phyloP scores from a whole-genome alignment of 2,113 vertebrate species.

The Pipra filicauda region DNA sequence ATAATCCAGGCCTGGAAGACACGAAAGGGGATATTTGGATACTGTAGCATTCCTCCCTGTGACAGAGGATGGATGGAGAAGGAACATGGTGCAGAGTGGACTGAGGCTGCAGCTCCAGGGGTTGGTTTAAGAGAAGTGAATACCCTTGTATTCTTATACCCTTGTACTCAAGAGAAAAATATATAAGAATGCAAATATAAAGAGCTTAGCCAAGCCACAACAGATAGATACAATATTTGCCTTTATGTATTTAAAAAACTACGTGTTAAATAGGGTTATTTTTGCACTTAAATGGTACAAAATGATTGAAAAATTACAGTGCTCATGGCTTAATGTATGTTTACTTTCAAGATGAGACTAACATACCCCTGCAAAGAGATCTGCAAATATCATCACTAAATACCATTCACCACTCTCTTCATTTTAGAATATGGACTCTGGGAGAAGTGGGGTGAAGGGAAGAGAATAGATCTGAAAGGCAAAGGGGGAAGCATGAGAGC shows the following conservation, averaged over 20 bases:
- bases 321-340: too few relatives aligned
- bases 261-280: neutral
- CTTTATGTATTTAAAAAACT: neutral
- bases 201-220: neutral
- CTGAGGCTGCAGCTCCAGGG: neutral
- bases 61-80: neutral
- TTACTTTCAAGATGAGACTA: neutral
- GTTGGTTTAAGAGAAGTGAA: neutral
- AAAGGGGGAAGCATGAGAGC: neutral
- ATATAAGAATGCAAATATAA: neutral
- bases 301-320: neutral
- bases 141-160: neutral
- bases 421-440: neutral
- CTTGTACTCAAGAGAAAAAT: neutral
- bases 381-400: neutral
- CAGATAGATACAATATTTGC: neutral
- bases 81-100: neutral
- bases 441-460: neutral
- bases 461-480: neutral
- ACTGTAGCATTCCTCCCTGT: neutral
- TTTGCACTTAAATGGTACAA: neutral
- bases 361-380: neutral
- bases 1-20: conserved; percentile 85
- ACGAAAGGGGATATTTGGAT: neutral
- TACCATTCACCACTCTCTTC: neutral